Base-by-base conservation (phyloP, 1,140 invertebrate genomes). In the Drosophila subpulchrella region DNA sequence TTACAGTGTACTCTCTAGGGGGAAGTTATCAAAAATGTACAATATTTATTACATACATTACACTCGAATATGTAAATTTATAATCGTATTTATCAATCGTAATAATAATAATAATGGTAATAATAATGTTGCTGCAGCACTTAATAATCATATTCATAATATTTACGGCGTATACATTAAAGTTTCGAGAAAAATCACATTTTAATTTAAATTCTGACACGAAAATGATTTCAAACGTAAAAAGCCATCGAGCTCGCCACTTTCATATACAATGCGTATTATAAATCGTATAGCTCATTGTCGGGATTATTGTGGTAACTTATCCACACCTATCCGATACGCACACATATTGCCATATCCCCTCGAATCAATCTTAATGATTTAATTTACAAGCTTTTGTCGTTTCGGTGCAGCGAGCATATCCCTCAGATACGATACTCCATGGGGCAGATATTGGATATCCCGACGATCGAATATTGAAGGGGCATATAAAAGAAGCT, bases 111-210 rank as follows among this genome's bases (percentile, higher is more conserved):
- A 81, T 88, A 81, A 88, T 81, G 24, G 41, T 83, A 80, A 75
- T 75, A 44, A 56, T 75, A 78, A 78, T 81, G 75, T 81, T 88
- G 62, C 65, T 70, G 75, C 72, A 75, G 46, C 63, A 62, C 79
- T 79, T 83, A 73, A 76, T 86, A 88, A 86, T 86, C 83, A 86
- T 78, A 78, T 86, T 75, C 78, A 83, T 79, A 86, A 89, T 89
- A 89, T 84, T 89, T 89, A 89, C 80, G 73, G 84, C 84, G 84
- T 89, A 89, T 89, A 89, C 84, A 84, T 89, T 89, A 84, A 89
- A 84, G 84, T 89, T 89, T 89, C 84, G 80, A 89, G 85, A 89
- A 89, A 88, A 89, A 89, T 89, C 84, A 89, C 84, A 89, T 89
- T 89, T 89, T 74, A 89, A 89, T 89, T 81, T 90, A 89, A 89